Evolutionary conservation across 2,888 invertebrate genomes (phyloP).

Genomic region (Eristalis pertinax): DNA sequence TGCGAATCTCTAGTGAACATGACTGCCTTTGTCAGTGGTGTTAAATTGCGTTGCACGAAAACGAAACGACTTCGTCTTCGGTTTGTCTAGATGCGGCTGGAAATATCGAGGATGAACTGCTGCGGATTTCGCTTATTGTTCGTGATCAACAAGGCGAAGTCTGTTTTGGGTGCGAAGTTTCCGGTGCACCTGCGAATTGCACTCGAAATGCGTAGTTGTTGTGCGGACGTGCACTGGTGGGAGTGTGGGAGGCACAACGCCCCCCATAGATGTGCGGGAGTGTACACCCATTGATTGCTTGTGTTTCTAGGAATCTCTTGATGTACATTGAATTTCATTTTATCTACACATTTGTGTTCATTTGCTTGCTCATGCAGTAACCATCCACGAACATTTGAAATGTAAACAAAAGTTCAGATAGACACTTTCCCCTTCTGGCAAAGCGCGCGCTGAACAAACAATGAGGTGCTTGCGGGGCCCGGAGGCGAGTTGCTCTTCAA

Average conservation of each 20-base stretch:
- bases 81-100: neutral
- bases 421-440: neutral
- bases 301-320: too few species aligned
- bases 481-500: neutral
- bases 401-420: neutral
- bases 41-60: slow-evolving; percentile 11
- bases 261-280: neutral
- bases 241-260: neutral
- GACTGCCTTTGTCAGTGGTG: slow-evolving; percentile 1
- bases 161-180: slow-evolving; percentile 23
- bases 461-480: neutral
- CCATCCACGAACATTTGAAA: neutral
- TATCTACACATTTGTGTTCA: too few species aligned
- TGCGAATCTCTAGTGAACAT: neutral
- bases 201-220: neutral
- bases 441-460: neutral
- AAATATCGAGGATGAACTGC: slow-evolving; percentile 53
- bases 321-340: too few species aligned
- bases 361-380: neutral
- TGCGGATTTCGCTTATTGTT: slow-evolving; percentile 2
- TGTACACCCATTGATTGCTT: neutral
- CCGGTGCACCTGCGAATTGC: slow-evolving; percentile 45
- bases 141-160: slow-evolving; percentile 18
- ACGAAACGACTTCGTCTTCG: neutral
- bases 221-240: neutral